Conservation (phyloP, 2,113 vertebrate species). For the Oryzias javanicus region DNA sequence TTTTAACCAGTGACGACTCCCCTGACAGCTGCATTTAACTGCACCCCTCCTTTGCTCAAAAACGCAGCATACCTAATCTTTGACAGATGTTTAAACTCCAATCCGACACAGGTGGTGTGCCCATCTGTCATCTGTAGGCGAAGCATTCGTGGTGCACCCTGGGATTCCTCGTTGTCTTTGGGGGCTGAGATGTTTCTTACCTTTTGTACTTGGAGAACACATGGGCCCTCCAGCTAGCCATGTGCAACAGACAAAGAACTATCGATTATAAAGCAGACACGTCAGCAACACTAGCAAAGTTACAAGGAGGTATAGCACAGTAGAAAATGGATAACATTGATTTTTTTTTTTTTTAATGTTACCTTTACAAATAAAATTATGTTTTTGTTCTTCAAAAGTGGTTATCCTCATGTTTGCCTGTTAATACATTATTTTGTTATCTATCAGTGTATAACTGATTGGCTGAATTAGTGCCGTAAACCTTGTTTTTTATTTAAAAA, state of each 20-base stretch:
- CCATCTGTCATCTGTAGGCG: constrained; percentile 97
- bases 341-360: too few species aligned
- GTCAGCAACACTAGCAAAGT: too few species aligned
- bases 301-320: too few species aligned
- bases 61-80: constrained; percentile 86
- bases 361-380: background rate
- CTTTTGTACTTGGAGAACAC: constrained; percentile 96
- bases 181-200: constrained; percentile 91
- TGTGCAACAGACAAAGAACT: constrained; percentile 14
- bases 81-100: constrained; percentile 89
- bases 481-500: too few species aligned
- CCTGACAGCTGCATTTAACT: background rate
- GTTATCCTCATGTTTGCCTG: too few species aligned
- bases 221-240: constrained; percentile 90
- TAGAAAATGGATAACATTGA: too few species aligned
- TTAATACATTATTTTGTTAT: too few species aligned
- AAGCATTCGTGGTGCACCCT: constrained; percentile 92
- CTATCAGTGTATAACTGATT: too few species aligned
- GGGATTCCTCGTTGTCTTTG: constrained; percentile 94
- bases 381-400: background rate
- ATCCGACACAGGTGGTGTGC: constrained; percentile 86
- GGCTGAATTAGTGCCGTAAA: too few species aligned
- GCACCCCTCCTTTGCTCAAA: constrained; percentile 9
- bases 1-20: background rate
- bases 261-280: too few species aligned